Percentiles rank a stretch among this genome's conserved stretches.
These are phyloP conservation scores for Falcunculus frontatus DNA, from an alignment of 2,113 vertebrate species.

Conservation along the genomic window DNA sequence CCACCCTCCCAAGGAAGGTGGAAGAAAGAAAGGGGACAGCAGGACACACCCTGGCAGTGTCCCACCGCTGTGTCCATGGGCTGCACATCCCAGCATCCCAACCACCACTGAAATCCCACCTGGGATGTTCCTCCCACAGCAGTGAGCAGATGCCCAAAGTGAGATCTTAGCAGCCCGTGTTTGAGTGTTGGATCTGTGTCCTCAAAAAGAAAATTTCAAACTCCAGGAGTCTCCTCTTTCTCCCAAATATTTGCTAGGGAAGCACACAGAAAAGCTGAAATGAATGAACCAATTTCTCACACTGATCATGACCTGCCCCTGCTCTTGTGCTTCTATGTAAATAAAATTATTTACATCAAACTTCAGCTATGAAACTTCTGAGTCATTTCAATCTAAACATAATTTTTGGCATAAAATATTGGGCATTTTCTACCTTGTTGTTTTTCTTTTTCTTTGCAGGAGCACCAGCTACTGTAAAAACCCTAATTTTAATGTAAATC, in stretches of 20 bases:
- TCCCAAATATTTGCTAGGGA: not conserved
- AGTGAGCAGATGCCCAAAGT: not conserved
- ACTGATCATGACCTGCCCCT: not conserved
- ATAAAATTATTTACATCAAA: not conserved
- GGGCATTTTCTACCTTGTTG: not conserved
- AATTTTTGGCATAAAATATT: not conserved
- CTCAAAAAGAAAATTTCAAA: not conserved
- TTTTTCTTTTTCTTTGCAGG: not conserved
- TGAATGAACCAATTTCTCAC: not conserved
- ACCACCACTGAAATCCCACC: not conserved
- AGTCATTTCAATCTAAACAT: not conserved
- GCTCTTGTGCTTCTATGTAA: not conserved
- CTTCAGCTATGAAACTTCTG: not conserved
- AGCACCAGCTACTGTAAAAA: not conserved
- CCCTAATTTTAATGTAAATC: not conserved
- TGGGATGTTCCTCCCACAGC: not conserved
- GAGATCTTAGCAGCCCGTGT: not conserved
- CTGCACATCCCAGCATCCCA: rapidly evolving
- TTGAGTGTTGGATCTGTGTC: rapidly evolving
- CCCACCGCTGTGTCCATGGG: not conserved
- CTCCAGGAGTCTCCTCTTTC: not conserved
- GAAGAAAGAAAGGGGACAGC: not conserved
- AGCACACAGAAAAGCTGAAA: not conserved
- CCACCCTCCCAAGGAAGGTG: not conserved
- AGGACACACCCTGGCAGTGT: not conserved